Conservation (phyloP, 2,888 invertebrate species). For the Ennomos fuscantarius region DNA sequence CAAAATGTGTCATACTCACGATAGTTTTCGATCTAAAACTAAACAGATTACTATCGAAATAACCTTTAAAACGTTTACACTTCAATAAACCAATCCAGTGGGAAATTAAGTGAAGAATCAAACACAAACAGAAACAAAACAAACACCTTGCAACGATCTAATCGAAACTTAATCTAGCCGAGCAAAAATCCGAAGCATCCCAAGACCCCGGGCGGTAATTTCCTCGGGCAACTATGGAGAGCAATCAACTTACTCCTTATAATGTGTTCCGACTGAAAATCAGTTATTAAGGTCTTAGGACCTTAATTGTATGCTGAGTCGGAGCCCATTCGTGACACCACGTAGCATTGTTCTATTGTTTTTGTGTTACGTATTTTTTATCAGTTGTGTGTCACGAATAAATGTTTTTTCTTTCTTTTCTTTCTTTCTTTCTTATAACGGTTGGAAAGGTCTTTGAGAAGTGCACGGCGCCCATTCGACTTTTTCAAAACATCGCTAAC, state of each 20-base stretch:
- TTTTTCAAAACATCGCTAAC: slow-evolving; percentile 73
- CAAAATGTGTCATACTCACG: no score
- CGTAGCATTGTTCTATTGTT: no score
- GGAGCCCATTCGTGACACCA: no score
- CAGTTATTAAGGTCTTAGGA: no score
- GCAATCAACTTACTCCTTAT: slow-evolving; percentile 62
- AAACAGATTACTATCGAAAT: no score
- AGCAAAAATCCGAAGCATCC: slow-evolving; percentile 23
- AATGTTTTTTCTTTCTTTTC: no score
- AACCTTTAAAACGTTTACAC: not conserved
- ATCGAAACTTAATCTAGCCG: slow-evolving; percentile 28
- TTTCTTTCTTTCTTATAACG: no score
- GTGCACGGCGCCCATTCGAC: slow-evolving; percentile 49
- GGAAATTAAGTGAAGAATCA: not conserved
- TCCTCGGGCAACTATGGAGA: slow-evolving; percentile 49
- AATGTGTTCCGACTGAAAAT: no score
- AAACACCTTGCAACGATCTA: slow-evolving; percentile 17
- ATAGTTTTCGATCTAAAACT: no score
- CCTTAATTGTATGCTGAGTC: no score
- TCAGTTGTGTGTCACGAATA: no score
- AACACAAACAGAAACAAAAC: slow-evolving; percentile 17
- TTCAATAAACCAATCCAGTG: not conserved
- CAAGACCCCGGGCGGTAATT: slow-evolving; percentile 45
- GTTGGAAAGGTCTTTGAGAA: slow-evolving; percentile 34
- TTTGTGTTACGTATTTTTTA: no score